Conservation (phyloP, 2,113 vertebrate species). For the Ochotona curzoniae region DNA sequence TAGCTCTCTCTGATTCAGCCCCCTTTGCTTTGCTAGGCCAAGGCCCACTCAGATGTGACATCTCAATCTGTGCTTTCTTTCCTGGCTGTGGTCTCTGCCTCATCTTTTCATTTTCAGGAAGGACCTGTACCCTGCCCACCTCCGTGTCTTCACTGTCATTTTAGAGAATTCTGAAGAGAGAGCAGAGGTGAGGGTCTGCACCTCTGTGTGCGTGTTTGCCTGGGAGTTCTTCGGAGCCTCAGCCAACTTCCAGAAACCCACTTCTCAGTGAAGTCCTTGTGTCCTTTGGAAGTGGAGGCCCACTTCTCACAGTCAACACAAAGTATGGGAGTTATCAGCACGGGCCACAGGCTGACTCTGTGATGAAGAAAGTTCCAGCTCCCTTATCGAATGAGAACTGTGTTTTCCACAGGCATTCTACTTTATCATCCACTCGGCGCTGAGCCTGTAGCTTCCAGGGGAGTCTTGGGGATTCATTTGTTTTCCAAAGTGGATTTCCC, state of each 20-base stretch:
- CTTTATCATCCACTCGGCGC: neutral
- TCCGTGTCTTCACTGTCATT: neutral
- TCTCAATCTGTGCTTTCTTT: neutral
- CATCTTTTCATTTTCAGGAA: neutral
- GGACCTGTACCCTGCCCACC: neutral
- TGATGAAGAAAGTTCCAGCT: neutral
- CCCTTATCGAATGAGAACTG: slow-evolving; percentile 48
- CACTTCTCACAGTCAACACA: too few species aligned
- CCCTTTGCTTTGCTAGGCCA: neutral
- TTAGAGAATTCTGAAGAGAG: neutral
- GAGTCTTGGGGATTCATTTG: slow-evolving; percentile 49
- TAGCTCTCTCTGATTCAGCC: too few species aligned
- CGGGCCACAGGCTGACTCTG: neutral
- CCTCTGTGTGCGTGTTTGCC: neutral
- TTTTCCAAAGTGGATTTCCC: slow-evolving; percentile 77
- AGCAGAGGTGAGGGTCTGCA: neutral
- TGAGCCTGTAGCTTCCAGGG: neutral
- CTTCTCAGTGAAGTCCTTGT: neutral
- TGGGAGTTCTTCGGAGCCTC: neutral
- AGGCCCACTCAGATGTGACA: too few species aligned
- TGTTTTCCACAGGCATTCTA: neutral
- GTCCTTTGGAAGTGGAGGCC: neutral
- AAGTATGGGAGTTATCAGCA: neutral
- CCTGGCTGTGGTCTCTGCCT: neutral
- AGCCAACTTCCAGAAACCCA: neutral